Conservation (phyloP, 92 coral and sea anemone genomes). For the Palythoa grandis region DNA sequence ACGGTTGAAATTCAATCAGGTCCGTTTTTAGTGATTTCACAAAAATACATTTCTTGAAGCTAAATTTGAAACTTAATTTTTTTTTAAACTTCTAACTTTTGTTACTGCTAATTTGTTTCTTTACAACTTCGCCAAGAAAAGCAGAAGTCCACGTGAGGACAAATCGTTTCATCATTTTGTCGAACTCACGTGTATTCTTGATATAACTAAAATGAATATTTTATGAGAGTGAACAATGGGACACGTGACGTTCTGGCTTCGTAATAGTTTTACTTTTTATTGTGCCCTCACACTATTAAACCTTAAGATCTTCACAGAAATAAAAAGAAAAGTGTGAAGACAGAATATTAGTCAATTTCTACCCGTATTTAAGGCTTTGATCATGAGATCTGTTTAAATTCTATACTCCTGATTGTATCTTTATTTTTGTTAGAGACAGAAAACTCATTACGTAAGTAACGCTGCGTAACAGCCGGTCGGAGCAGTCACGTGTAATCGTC, state of each 20-base stretch:
- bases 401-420: too few species aligned
- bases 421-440: neutral
- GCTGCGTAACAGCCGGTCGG: neutral
- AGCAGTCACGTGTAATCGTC: neutral
- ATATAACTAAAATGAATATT: neutral
- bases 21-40: too few species aligned
- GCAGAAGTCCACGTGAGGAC: neutral
- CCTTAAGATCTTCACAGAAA: neutral
- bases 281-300: neutral
- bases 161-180: neutral
- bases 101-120: too few species aligned
- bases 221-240: neutral
- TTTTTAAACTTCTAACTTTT: too few species aligned
- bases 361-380: too few species aligned
- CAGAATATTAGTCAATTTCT: too few species aligned
- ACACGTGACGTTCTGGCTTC: neutral
- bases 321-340: neutral
- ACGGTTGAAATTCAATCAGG: too few species aligned
- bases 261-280: neutral
- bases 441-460: neutral
- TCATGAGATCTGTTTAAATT: too few species aligned
- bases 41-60: too few species aligned
- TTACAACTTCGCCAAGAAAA: too few species aligned
- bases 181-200: neutral
- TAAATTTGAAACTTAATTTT: too few species aligned